These are phyloP conservation scores for Sipha maydis DNA, from an alignment of 2,888 invertebrate species.

Conservation along the genomic window DNA sequence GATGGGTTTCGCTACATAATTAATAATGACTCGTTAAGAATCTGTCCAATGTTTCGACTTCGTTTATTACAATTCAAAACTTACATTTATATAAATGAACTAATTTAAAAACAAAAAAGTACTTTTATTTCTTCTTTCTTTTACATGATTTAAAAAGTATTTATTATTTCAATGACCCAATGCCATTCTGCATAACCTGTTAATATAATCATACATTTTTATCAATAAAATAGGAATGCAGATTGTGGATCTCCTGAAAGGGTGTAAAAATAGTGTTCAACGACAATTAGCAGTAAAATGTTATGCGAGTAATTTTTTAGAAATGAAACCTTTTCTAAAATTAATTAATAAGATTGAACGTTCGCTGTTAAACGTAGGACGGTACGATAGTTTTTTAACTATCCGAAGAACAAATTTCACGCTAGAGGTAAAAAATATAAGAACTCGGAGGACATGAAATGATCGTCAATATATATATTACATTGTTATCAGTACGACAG, in stretches of 20 bases:
- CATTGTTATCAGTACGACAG: neutral
- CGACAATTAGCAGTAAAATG: conserved; percentile 12
- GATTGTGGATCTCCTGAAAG: neutral
- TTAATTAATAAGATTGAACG: neutral
- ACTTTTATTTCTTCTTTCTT: neutral
- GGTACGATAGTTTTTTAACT: neutral
- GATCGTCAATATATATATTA: neutral
- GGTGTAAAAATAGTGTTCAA: neutral
- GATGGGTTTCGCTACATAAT: conserved; percentile 8
- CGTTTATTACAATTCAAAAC: neutral
- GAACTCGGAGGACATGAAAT: neutral
- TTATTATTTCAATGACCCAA: neutral
- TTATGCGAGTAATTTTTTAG: neutral
- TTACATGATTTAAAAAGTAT: neutral
- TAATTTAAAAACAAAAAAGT: neutral
- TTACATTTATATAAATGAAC: neutral
- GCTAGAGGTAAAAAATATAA: neutral
- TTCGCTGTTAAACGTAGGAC: neutral
- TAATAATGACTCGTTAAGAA: conserved; percentile 16
- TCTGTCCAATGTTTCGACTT: neutral
- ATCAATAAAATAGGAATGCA: neutral
- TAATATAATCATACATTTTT: neutral
- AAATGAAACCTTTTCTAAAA: neutral
- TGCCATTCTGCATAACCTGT: neutral
- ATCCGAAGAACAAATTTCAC: neutral